Base-by-base conservation (phyloP, 2,888 invertebrate species). In the Drosophila austrosaltans region DNA sequence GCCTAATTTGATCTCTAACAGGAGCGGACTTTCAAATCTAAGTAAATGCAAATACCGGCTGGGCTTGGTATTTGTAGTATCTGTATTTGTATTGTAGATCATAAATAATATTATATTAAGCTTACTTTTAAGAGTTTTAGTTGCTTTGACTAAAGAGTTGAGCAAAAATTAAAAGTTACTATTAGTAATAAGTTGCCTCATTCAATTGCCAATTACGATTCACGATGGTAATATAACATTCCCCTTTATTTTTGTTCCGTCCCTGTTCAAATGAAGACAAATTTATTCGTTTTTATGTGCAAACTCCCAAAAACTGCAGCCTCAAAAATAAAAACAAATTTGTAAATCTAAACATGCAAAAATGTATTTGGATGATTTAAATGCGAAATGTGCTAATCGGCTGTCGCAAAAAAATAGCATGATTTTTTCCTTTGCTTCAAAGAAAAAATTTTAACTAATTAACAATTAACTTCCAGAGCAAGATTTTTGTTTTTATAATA, bases 261-360 rank as follows among this genome's bases (percentile, higher is more conserved):
- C 12, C 58, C 36, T 39, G 39, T 4, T 16, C 20, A 2, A 32
- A 10, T 3, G 1, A 28, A 10, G 5, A 53, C 53, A 53, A 32
- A 57, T 1, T 57, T 57, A 36, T 36, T 22, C 36, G 20, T 57
- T 32, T 12, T 2, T 57, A 57, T 57, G 36, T 36, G 22, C 22
- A 5, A 57, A 16, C 25, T 12, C 28, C 58, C 25, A 12, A 10
- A 42, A 58, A 16, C 16, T 59, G 58, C 42, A 59, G 28, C 40
- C 10, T 28, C 40, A 40, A 25, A 39, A 32, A 28, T 3, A 28
- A 28, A 28, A 32, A 32, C 0, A 32, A 32, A 32, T 6, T 22
- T 40, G 25, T 58, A 16, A 40, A 8, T 40, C 36, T 59, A 28
- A 59, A 28, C 58, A 42, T 42, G n/a, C 1, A 1, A 36, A 39